Evolutionary conservation across 2,888 invertebrate genomes (phyloP).

Genomic region (Plusia festucae): DNA sequence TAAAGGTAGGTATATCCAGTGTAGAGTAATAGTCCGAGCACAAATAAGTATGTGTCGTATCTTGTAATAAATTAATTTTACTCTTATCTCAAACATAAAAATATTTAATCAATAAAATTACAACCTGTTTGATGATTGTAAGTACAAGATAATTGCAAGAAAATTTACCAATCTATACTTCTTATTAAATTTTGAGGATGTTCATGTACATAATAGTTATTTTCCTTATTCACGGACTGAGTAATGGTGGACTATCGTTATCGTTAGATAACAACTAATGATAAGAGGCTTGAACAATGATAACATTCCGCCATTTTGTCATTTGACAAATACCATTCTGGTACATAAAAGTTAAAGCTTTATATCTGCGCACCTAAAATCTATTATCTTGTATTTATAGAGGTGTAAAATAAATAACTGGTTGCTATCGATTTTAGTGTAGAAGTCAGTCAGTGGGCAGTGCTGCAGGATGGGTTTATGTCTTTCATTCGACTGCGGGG

Average conservation of each 20-base stretch:
- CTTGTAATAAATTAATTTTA: no score
- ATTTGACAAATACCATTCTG: conserved; percentile 43
- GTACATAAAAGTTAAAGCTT: conserved; percentile 49
- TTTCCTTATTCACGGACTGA: conserved; percentile 29
- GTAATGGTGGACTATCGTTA: conserved; percentile 57
- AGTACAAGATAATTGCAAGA: neutral
- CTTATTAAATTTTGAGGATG: conserved; percentile 36
- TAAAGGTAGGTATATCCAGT: no score
- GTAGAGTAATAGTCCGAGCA: no score
- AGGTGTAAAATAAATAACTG: conserved; percentile 15
- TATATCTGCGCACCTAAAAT: conserved; percentile 15
- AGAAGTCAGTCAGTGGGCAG: conserved; percentile 58
- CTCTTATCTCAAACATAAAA: neutral
- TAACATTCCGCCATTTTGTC: conserved; percentile 63
- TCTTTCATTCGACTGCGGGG: conserved; percentile 82
- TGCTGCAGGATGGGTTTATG: conserved; percentile 78
- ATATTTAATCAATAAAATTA: neutral
- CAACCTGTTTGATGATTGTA: neutral
- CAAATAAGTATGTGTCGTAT: no score
- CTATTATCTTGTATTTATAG: conserved; percentile 11
- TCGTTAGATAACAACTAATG: conserved; percentile 69
- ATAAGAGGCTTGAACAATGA: conserved; percentile 63
- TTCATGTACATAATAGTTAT: conserved; percentile 9
- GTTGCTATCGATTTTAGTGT: conserved; percentile 70
- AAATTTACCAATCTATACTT: conserved; percentile 7